Conservation (phyloP, 2,113 vertebrate genomes). For the Cairina moschata region DNA sequence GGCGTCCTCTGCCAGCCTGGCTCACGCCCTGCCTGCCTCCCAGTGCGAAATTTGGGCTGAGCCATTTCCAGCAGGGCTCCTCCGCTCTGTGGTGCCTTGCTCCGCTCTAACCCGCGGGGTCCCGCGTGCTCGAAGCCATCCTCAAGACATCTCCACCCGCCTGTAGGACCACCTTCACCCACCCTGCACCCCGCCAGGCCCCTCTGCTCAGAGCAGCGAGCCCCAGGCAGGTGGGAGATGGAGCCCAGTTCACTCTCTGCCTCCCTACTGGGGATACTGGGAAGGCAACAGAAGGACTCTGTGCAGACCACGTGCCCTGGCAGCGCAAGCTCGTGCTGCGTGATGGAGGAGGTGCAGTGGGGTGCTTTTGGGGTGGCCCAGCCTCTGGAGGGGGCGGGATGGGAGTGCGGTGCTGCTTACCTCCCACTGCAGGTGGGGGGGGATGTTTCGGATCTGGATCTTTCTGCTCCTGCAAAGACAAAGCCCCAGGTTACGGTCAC, state of each 20-base stretch:
- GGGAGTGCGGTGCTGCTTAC: slow-evolving; percentile 74
- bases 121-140: neutral
- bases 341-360: neutral
- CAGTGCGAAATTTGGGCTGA: neutral
- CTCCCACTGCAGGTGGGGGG: slow-evolving; percentile 95
- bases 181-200: neutral
- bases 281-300: neutral
- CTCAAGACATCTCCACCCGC: neutral
- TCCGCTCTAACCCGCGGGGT: neutral
- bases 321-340: rapidly evolving
- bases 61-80: neutral
- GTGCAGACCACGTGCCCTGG: rapidly evolving
- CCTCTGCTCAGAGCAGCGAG: too few relatives aligned
- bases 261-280: neutral
- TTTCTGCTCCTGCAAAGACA: slow-evolving; percentile 89
- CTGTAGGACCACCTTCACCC: neutral
- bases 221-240: neutral
- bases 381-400: neutral
- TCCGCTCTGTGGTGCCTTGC: neutral
- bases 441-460: slow-evolving; percentile 96
- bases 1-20: neutral
- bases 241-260: neutral
- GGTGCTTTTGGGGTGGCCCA: neutral
- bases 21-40: neutral
- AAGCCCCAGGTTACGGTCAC: neutral